A percentile compares a stretch with the other conserved stretches of the same genome.
Evolutionary conservation across 2,797 vertebrate species (phyloP).

Genomic region (Chiloscyllium punctatum): DNA sequence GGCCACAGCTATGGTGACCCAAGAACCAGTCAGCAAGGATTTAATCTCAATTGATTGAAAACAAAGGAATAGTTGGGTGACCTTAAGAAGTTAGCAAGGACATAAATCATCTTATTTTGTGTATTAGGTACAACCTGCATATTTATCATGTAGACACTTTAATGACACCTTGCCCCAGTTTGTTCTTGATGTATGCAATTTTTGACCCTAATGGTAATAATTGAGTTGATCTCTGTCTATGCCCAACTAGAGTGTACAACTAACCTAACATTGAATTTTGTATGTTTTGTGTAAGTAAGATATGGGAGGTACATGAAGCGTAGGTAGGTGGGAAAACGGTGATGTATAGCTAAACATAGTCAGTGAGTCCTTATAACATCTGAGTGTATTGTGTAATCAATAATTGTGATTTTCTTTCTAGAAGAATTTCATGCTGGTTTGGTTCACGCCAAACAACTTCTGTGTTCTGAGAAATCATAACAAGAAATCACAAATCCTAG

Average conservation of each 20-base stretch:
- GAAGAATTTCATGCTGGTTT: background rate
- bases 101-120: background rate
- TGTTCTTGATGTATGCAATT: background rate
- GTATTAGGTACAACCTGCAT: background rate
- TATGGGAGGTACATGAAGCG: no score
- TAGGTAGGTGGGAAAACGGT: background rate
- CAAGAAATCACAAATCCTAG: background rate
- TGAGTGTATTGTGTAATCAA: background rate
- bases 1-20: background rate
- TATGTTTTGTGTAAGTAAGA: background rate
- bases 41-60: background rate
- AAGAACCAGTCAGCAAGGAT: background rate
- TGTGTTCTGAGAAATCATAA: background rate
- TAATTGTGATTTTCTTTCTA: background rate
- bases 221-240: background rate
- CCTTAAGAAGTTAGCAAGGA: background rate
- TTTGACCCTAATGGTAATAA: background rate
- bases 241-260: background rate
- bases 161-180: background rate
- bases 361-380: background rate
- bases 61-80: background rate
- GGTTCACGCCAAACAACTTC: background rate
- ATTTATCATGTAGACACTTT: background rate
- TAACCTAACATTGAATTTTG: background rate
- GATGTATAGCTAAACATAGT: background rate